These are phyloP conservation scores for Myiotriccus ornatus DNA, from an alignment of 2,797 vertebrate genomes.

Conservation along the genomic window DNA sequence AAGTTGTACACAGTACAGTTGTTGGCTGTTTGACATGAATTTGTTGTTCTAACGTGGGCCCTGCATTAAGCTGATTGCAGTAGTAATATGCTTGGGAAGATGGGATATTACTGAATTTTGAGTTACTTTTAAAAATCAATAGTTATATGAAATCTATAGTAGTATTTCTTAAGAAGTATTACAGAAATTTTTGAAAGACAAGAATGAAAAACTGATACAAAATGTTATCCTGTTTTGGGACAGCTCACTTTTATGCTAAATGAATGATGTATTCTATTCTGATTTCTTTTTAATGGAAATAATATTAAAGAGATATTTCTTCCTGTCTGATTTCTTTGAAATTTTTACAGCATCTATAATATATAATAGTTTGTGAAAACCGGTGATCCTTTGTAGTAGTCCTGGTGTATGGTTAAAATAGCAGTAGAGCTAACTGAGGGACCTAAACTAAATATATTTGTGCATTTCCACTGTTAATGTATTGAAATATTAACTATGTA, in stretches of 20 bases:
- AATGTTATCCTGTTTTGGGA: neutral
- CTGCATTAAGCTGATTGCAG: neutral
- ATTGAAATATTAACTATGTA: neutral
- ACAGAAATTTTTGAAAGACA: neutral
- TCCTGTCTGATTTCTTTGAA: neutral
- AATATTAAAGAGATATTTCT: neutral
- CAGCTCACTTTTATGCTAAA: neutral
- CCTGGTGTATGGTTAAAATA: neutral
- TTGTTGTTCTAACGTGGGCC: neutral
- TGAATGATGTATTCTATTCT: neutral
- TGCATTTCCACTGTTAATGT: neutral
- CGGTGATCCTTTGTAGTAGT: neutral
- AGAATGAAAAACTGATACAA: neutral
- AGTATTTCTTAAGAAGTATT: neutral
- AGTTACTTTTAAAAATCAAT: neutral
- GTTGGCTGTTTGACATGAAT: neutral
- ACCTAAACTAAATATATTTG: neutral
- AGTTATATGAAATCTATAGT: neutral
- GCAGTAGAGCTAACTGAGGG: neutral
- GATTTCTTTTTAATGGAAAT: neutral
- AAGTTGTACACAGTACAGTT: neutral
- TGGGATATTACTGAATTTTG: neutral
- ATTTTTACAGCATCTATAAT: neutral
- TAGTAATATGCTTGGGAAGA: neutral
- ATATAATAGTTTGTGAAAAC: neutral